Conservation (phyloP, 2,888 invertebrate species). For the Acheta domesticus region DNA sequence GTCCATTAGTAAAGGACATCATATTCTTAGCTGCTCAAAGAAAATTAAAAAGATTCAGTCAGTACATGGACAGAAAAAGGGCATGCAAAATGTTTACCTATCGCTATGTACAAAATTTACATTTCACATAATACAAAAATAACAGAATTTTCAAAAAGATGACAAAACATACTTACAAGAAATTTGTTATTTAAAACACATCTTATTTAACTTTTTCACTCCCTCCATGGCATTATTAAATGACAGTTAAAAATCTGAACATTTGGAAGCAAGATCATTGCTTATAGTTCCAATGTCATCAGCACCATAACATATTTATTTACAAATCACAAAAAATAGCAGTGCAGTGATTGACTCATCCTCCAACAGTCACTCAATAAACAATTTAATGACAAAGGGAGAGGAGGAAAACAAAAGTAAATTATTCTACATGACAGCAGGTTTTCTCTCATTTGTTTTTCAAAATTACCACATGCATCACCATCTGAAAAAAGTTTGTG, state of each 20-base stretch:
- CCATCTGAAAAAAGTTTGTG: neutral
- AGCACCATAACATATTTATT: too few species aligned
- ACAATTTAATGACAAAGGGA: neutral
- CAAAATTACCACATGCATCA: too few species aligned
- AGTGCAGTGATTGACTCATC: neutral
- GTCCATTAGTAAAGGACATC: neutral
- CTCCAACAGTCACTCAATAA: neutral
- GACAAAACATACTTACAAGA: neutral
- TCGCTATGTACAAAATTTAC: neutral
- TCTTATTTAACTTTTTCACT: too few species aligned
- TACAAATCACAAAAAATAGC: too few species aligned
- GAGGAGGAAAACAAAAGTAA: neutral
- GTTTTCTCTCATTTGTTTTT: too few species aligned
- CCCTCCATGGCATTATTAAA: too few species aligned
- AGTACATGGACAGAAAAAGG: neutral
- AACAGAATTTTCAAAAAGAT: neutral
- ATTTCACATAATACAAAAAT: neutral
- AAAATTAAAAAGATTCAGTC: neutral
- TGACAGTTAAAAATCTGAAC: too few species aligned
- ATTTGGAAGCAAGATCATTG: too few species aligned
- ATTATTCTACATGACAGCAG: neutral
- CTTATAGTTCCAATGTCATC: too few species aligned
- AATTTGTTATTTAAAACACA: too few species aligned
- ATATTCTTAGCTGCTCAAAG: neutral
- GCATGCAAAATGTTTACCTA: neutral